Evolutionary conservation across 2,113 vertebrate species (phyloP).

Genomic region (Burhinus bistriatus): DNA sequence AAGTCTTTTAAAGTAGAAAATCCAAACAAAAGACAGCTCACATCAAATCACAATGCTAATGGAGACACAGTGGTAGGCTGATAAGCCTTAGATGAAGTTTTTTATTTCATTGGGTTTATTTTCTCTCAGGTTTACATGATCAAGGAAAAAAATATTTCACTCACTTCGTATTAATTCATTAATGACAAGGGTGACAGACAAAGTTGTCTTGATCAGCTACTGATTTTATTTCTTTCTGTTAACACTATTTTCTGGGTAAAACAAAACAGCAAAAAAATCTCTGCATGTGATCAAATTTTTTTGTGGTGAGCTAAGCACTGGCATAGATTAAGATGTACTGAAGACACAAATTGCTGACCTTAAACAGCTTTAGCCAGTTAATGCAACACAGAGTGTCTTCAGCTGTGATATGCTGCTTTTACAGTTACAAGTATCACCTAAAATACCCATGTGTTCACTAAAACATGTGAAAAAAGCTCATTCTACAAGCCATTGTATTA

Average conservation of each 20-base stretch:
- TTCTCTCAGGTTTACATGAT: conserved; percentile 42
- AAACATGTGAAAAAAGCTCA: background rate
- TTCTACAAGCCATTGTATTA: background rate
- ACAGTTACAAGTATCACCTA: background rate
- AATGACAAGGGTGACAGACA: conserved; percentile 51
- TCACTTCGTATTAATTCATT: conserved; percentile 39
- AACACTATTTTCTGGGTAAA: conserved; percentile 32
- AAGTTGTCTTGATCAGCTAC: conserved; percentile 57
- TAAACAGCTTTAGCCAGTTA: conserved; percentile 50
- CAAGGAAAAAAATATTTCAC: conserved; percentile 26
- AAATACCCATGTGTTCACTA: background rate
- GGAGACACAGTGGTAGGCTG: background rate
- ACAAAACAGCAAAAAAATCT: conserved; percentile 28
- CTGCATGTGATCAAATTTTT: conserved; percentile 39
- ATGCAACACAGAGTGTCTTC: conserved; percentile 19
- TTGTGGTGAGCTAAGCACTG: conserved; percentile 30
- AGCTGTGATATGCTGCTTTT: background rate
- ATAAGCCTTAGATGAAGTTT: conserved; percentile 3
- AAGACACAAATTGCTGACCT: conserved; percentile 51
- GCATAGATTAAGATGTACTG: conserved; percentile 53
- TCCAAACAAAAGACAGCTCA: conserved; percentile 1
- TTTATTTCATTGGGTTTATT: conserved; percentile 52
- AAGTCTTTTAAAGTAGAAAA: conserved; percentile 32
- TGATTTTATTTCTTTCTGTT: conserved; percentile 64
- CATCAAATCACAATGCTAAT: conserved; percentile 47